Evolutionary conservation across 2,113 vertebrate species (phyloP).

Genomic region (Piprites chloris): DNA sequence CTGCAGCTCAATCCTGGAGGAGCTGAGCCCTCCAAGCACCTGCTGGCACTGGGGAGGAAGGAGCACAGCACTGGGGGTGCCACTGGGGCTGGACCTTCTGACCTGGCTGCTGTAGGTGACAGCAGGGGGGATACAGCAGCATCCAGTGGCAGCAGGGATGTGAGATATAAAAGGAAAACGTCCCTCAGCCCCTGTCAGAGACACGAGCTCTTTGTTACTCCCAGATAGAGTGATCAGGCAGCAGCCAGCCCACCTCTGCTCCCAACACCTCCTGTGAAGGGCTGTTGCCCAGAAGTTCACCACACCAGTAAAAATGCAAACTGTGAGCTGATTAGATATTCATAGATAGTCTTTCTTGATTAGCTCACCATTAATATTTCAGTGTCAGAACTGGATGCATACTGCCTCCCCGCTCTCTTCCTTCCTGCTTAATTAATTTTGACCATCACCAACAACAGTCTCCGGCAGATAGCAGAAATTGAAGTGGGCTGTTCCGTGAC

Average conservation of each 20-base stretch:
- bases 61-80: background rate
- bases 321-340: conserved; percentile 57
- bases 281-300: conserved; percentile 32
- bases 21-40: background rate
- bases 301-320: conserved; percentile 22
- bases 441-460: conserved; percentile 37
- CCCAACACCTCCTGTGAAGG: background rate
- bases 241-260: background rate
- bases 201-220: background rate
- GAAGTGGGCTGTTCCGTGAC: conserved; percentile 54
- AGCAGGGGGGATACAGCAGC: background rate
- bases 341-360: conserved; percentile 57
- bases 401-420: conserved; percentile 43
- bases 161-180: background rate
- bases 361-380: conserved; percentile 65
- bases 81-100: background rate
- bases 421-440: conserved; percentile 70
- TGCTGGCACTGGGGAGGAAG: background rate
- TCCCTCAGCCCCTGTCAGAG: background rate
- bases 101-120: background rate
- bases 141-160: background rate
- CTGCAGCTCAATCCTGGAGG: background rate
- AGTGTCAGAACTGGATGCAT: conserved; percentile 41
- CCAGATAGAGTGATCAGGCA: background rate
- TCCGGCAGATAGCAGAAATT: conserved; percentile 58